Evolutionary conservation across 1,140 invertebrate species (phyloP), one percentile per base, ranked within the genome.

Genomic region (Solenopsis invicta): DNA sequence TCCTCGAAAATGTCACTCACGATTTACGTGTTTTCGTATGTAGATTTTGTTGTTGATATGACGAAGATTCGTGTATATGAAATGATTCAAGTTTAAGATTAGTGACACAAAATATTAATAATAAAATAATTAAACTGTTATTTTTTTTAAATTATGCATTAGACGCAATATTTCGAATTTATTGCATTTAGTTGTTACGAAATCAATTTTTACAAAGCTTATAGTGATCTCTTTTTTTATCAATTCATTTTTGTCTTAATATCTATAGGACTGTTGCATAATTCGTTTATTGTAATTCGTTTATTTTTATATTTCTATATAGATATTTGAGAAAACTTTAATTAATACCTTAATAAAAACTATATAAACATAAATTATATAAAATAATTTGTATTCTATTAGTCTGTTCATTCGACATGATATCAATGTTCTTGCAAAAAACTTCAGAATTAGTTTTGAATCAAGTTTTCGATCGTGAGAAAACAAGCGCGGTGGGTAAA

Each of bases 381-480:
- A 24, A 50, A 21, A 41, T n/a, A 1, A 45, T 67, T 48, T 24
- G 13, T 6, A 45, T 9, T 69, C 16, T 45, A 18, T 12, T 16
- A 21, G 2, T 62, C 3, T n/a, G 41, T 50, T 52, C 5, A 29
- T n/a, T 54, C 41, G 24, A 24, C 45, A 13, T 48, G 61, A 48
- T 24, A 13, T 52, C 4, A 52, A 29, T 41, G 64, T 69, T 64
- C 29, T 41, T 67, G 74, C 21, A 74, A 84, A 89, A 86, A 87
- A 90, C 72, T 64, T 50, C 67, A 56, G 62, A 61, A 82, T 90
- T 90, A 85, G 52, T 90, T 90, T 91, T 80, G 82, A 84, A 90
- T 91, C 89, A 67, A 61, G 82, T 62, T 88, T 90, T 90, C 78
- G 89, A 90, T 91, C 90, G 90, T 91, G 90, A 90, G 90, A 91